These are phyloP conservation scores for Cheilosia urbana DNA, from an alignment of 2,888 invertebrate species.

Conservation along the genomic window DNA sequence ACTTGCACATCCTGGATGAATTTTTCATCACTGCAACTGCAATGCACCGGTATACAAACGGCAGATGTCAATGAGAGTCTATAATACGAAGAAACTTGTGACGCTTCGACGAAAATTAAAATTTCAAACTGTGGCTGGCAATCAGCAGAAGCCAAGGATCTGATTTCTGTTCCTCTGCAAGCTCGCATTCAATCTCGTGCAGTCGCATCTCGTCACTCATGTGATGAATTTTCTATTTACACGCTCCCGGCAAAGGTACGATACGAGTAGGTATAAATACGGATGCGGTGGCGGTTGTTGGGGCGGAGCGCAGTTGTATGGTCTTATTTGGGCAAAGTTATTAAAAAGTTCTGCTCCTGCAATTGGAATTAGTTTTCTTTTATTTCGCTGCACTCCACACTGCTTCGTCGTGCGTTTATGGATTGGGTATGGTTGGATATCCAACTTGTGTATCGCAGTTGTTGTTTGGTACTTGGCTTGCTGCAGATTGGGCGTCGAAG, in stretches of 20 bases:
- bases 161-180: neutral
- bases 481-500: conserved; percentile 38
- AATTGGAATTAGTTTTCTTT: conserved; percentile 32
- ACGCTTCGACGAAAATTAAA: conserved; percentile 48
- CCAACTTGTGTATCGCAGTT: conserved; percentile 22
- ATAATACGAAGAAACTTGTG: conserved; percentile 17
- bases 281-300: conserved; percentile 41
- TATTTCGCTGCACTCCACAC: neutral
- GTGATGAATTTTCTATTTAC: conserved; percentile 61
- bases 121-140: conserved; percentile 42
- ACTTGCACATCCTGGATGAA: conserved; percentile 27
- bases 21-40: conserved; percentile 41
- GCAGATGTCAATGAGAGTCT: conserved; percentile 8
- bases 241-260: conserved; percentile 51
- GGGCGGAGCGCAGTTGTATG: neutral
- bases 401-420: conserved; percentile 3
- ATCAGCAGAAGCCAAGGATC: conserved; percentile 38
- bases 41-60: neutral
- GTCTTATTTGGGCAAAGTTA: conserved; percentile 57
- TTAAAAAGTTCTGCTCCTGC: conserved; percentile 54
- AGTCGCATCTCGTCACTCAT: conserved; percentile 29
- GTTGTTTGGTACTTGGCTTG: conserved; percentile 11
- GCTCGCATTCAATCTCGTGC: conserved; percentile 47
- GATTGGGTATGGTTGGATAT: neutral
- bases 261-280: neutral